Base-by-base conservation (phyloP, 2,888 invertebrate genomes). In the Drosophila niveifrons region DNA sequence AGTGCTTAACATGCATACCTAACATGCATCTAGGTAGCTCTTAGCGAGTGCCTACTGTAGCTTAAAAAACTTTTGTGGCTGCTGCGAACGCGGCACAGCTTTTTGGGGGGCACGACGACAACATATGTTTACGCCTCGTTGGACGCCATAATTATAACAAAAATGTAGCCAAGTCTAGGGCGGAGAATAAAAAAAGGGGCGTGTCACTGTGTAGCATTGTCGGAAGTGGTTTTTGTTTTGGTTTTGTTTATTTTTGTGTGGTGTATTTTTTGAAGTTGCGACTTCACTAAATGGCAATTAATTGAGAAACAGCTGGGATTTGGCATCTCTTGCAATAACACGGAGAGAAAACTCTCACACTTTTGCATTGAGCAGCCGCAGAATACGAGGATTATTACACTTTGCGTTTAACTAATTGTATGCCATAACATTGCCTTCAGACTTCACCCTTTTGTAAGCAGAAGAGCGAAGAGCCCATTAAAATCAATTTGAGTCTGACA, bases 41-140 rank as follows among this genome's bases (percentile, higher is more conserved):
- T 13, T 58, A 66, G 31, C 4, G 34, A 61, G 9, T 34, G 17
- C 1, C 9, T 11, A 71, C 77, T 76, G 62, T 62, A 47, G n/a
- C 17, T 55, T 47, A 31, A 61, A 66, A 79, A 70, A 65, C 47
- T 74, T 68, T 74, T 63, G 58, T 52, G 63, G 52, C 66, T 69
- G 55, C 63, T 57, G 13, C 34, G 43, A 52, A 51, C 18, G 15
- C 11, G 31, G 43, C 39, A 41, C 31, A 47, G 15, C 52, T 52
- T 51, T 78, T 69, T 78, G 63, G 64, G 55, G 66, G 62, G 48
- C 53, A 36, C 36, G 67, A 66, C 77, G 75, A 80, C 89, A 83
- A 80, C 89, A 83, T 78, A 78, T 85, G 83, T 83, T 83, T 75
- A 85, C 80, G 89, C 86, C 82, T 84, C 81, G 88, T 76, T 89